These are phyloP conservation scores for Steinernema scapterisci DNA, from an alignment of 2,888 invertebrate genomes.

Conservation along the genomic window DNA sequence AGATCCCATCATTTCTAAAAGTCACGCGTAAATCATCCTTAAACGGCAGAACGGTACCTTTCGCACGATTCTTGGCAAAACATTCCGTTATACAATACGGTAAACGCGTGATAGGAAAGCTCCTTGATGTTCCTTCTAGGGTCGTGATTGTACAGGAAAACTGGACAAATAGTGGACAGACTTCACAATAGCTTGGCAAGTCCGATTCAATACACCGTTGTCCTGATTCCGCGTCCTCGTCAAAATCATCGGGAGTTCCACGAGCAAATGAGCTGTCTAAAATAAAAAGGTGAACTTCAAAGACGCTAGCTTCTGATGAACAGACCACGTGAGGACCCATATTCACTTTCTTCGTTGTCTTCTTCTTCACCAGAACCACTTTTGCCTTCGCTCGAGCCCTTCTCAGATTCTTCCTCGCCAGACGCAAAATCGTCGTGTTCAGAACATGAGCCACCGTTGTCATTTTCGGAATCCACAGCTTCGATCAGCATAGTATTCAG, in stretches of 20 bases:
- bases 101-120: slow-evolving; percentile 39
- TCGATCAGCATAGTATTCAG: slow-evolving; percentile 3
- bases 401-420: neutral
- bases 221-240: neutral
- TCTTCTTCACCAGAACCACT: neutral
- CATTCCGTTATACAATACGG: slow-evolving; percentile 47
- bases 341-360: neutral
- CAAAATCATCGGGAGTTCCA: neutral
- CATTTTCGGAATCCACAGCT: neutral
- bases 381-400: neutral
- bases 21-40: neutral
- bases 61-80: slow-evolving; percentile 12
- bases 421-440: slow-evolving; percentile 13
- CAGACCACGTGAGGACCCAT: neutral
- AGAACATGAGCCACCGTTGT: neutral
- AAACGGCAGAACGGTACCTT: neutral
- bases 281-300: neutral
- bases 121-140: slow-evolving; percentile 40
- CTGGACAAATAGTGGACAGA: slow-evolving; percentile 47
- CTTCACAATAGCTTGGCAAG: slow-evolving; percentile 24
- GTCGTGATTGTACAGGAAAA: slow-evolving; percentile 39
- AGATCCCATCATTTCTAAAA: slow-evolving; percentile 3
- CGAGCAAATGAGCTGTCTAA: neutral
- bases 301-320: neutral
- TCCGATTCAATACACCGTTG: neutral